Conservation (phyloP, 2,797 vertebrate genomes). For the Mormyrops attenuatus region DNA sequence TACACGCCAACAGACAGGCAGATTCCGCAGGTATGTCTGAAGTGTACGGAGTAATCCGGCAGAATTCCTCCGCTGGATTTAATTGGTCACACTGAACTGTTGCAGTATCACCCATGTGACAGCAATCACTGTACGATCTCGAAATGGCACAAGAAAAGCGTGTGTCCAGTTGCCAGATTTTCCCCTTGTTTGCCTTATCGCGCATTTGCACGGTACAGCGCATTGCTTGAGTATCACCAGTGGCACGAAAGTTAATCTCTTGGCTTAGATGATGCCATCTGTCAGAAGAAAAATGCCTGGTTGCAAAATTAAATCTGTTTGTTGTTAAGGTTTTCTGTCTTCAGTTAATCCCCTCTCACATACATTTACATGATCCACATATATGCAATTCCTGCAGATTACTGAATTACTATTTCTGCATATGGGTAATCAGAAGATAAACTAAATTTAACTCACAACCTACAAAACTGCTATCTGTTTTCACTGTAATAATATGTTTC, state of each 20-base stretch:
- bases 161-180: not conserved
- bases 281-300: constrained; percentile 18
- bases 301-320: constrained; percentile 16
- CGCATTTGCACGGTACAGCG: not conserved
- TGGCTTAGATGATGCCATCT: not conserved
- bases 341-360: not conserved
- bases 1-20: constrained; percentile 67
- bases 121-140: not conserved
- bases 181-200: not conserved
- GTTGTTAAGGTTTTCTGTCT: constrained; percentile 14
- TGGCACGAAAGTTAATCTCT: not conserved
- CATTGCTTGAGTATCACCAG: not conserved
- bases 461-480: not conserved
- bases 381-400: not conserved
- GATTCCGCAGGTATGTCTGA: constrained; percentile 54
- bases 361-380: not conserved
- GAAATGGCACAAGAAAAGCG: not conserved
- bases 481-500: not conserved
- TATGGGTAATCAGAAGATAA: not conserved
- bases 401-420: not conserved
- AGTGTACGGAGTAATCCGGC: constrained; percentile 60
- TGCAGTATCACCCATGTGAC: not conserved
- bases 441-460: not conserved
- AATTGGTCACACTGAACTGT: constrained; percentile 17
- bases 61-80: constrained; percentile 48